Conservation (phyloP, 2,113 vertebrate species). For the Mus spicilegus region DNA sequence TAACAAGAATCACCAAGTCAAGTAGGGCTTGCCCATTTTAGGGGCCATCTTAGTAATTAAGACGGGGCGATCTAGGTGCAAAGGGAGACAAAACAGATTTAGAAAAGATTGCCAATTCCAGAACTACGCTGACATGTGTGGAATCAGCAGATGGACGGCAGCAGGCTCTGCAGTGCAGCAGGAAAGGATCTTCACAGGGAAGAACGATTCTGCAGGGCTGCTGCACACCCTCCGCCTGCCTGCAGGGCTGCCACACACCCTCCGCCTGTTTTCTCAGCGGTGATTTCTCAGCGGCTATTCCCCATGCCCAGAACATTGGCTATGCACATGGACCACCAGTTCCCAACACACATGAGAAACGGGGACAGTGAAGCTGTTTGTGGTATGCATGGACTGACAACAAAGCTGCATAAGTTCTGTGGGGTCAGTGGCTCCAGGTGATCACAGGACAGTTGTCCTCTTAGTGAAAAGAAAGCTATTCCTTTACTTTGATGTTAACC, state of each 20-base stretch:
- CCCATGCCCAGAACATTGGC: too few relatives aligned
- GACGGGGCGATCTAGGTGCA: neutral
- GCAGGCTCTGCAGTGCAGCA: too few relatives aligned
- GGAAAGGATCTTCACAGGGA: neutral
- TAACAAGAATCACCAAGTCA: neutral
- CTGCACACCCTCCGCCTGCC: neutral
- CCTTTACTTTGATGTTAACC: neutral
- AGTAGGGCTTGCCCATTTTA: neutral
- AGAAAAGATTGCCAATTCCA: neutral
- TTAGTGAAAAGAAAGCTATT: neutral
- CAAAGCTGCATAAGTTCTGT: neutral
- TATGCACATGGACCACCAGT: rapidly evolving
- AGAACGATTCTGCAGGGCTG: neutral
- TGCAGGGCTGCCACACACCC: neutral
- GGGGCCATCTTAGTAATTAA: neutral
- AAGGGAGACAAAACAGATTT: neutral
- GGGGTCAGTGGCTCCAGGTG: rapidly evolving
- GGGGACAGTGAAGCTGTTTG: neutral
- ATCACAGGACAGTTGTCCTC: neutral
- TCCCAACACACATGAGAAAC: neutral
- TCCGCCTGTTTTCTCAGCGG: too few relatives aligned
- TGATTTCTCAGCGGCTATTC: neutral
- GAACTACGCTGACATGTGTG: rapidly evolving
- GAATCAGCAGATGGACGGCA: neutral
- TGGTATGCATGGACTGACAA: neutral